phyloP scores from a whole-genome alignment of 2,888 invertebrate species.

The Meteorus colon region DNA sequence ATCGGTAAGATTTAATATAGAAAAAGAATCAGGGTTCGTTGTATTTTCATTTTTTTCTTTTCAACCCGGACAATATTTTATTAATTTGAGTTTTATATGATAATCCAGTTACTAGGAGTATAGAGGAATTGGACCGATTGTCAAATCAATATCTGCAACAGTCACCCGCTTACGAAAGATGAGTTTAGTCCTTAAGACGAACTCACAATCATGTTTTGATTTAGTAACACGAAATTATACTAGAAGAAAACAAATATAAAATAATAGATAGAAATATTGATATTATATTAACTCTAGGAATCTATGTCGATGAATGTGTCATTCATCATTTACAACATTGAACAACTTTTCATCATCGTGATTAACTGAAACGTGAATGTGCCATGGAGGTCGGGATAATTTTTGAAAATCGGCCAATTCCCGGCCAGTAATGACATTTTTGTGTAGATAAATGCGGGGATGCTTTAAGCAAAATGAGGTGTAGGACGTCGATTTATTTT shows the following conservation, averaged over 20 bases:
- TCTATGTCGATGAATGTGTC: neutral
- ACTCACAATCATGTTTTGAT: neutral
- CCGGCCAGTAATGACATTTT: neutral
- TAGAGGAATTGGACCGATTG: slow-evolving; percentile 20
- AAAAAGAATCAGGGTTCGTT: neutral
- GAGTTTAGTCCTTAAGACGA: slow-evolving; percentile 7
- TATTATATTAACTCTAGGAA: neutral
- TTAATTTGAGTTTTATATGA: slow-evolving; percentile 41
- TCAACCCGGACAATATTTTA: slow-evolving; percentile 11
- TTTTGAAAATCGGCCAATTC: neutral
- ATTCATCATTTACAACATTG: neutral
- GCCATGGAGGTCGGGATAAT: neutral
- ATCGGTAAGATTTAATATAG: slow-evolving; percentile 79
- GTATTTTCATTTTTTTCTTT: neutral
- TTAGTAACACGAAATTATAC: neutral
- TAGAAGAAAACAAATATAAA: neutral
- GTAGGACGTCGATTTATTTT: neutral
- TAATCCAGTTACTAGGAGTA: slow-evolving; percentile 42
- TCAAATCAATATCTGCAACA: slow-evolving; percentile 17
- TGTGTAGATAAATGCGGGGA: neutral
- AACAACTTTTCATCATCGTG: neutral
- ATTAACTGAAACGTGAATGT: neutral
- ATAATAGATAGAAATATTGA: neutral
- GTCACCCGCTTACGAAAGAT: neutral
- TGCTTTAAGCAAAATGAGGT: neutral